Evolutionary conservation across 2,797 vertebrate species (phyloP).

Genomic region (Neoniphon sammara): DNA sequence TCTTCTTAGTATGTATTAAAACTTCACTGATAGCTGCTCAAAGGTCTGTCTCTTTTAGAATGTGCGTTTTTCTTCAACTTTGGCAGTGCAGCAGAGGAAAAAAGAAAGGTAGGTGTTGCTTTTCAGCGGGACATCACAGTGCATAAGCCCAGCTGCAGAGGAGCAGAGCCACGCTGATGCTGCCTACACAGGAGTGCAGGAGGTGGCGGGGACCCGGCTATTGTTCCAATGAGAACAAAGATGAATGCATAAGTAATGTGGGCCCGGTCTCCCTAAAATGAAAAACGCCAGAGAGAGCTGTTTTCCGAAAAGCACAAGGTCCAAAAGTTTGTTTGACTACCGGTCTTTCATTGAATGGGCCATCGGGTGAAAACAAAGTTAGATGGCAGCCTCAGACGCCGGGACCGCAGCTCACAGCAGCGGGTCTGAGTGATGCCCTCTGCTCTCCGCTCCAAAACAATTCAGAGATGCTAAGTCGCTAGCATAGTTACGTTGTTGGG

Average conservation of each 20-base stretch:
- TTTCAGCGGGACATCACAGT: conserved; percentile 66
- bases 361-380: neutral
- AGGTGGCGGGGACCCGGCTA: conserved; percentile 70
- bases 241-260: conserved; percentile 77
- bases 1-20: no score
- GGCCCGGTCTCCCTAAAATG: conserved; percentile 42
- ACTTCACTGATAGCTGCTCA: neutral
- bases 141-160: conserved; percentile 64
- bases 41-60: neutral
- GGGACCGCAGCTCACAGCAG: conserved; percentile 11
- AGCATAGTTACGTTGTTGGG: neutral
- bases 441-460: conserved; percentile 35
- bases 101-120: conserved; percentile 20
- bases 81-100: conserved; percentile 14
- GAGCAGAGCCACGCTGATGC: conserved; percentile 44
- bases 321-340: neutral
- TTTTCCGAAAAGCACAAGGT: neutral
- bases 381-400: neutral
- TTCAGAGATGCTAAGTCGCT: conserved; percentile 31
- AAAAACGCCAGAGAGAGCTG: no score
- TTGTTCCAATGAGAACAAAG: conserved; percentile 86
- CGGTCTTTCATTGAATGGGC: accelerated
- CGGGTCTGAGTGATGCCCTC: conserved; percentile 43
- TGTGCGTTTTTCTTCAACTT: conserved; percentile 20
- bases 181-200: conserved; percentile 39